phyloP scores from a whole-genome alignment of 2,113 vertebrate species.

The Pteronura brasiliensis region DNA sequence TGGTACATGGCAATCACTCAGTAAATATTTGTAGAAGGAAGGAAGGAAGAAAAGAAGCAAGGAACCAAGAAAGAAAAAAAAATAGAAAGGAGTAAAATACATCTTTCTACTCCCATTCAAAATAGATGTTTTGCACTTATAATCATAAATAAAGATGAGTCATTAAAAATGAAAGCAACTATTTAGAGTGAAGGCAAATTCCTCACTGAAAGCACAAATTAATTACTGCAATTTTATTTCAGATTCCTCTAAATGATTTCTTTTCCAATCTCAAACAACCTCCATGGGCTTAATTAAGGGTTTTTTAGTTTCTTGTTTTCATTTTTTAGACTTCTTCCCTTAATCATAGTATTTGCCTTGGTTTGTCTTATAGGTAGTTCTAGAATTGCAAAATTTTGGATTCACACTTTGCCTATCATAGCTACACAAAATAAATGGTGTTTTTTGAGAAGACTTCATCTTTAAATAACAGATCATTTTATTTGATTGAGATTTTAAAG shows the following conservation, averaged over 20 bases:
- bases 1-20: neutral
- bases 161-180: conserved; percentile 55
- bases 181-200: conserved; percentile 36
- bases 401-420: neutral
- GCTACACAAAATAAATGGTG: neutral
- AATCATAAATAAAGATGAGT: conserved; percentile 43
- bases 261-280: conserved; percentile 6
- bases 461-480: neutral
- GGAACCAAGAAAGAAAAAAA: neutral
- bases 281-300: neutral
- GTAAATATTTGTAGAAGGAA: neutral
- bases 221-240: conserved; percentile 48
- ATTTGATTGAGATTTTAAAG: neutral
- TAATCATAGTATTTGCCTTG: conserved; percentile 12
- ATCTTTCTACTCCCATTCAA: conserved; percentile 20
- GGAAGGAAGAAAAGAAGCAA: neutral
- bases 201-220: conserved; percentile 40
- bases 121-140: neutral
- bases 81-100: neutral
- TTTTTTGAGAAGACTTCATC: neutral
- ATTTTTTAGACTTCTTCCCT: neutral
- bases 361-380: neutral
- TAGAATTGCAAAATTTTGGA: neutral
- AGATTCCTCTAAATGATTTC: neutral
- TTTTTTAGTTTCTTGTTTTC: neutral